These are phyloP conservation scores for Plodia interpunctella DNA, from an alignment of 1,140 invertebrate species.

Conservation along the genomic window DNA sequence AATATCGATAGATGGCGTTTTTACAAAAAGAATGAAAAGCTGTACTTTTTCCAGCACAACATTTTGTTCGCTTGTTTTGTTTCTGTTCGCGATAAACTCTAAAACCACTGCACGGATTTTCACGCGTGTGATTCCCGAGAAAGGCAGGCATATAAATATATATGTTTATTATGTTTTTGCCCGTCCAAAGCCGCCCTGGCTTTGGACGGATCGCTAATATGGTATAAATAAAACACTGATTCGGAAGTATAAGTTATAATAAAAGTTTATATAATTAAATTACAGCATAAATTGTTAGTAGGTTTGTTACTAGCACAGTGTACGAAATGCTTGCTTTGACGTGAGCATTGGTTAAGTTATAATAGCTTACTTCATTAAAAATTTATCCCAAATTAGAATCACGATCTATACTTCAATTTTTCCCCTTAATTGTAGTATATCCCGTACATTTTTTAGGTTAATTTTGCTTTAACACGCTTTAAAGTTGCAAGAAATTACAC, in stretches of 20 bases:
- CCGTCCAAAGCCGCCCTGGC: too few species aligned
- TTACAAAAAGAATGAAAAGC: too few species aligned
- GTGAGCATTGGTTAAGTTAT: slow-evolving; percentile 67
- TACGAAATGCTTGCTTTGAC: slow-evolving; percentile 64
- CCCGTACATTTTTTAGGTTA: slow-evolving; percentile 35
- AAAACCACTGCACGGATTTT: too few species aligned
- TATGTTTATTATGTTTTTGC: too few species aligned
- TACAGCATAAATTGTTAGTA: slow-evolving; percentile 63
- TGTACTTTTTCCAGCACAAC: too few species aligned
- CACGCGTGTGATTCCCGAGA: too few species aligned
- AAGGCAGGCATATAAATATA: too few species aligned
- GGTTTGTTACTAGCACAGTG: slow-evolving; percentile 70
- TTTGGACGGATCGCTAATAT: too few species aligned
- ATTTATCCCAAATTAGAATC: slow-evolving; percentile 21
- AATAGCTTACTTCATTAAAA: slow-evolving; percentile 49
- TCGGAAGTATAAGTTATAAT: slow-evolving; percentile 72
- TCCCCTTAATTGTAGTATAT: slow-evolving; percentile 65
- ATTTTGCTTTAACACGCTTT: slow-evolving; percentile 27
- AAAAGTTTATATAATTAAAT: slow-evolving; percentile 74
- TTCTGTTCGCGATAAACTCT: too few species aligned
- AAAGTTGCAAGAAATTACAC: slow-evolving; percentile 29
- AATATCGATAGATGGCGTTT: too few species aligned
- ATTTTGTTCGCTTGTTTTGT: too few species aligned
- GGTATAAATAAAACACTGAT: neutral
- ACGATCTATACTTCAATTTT: slow-evolving; percentile 53